Evolutionary conservation across 2,113 vertebrate genomes (phyloP), one percentile per base, ranked within the genome.

Genomic region (Steatornis caripensis): DNA sequence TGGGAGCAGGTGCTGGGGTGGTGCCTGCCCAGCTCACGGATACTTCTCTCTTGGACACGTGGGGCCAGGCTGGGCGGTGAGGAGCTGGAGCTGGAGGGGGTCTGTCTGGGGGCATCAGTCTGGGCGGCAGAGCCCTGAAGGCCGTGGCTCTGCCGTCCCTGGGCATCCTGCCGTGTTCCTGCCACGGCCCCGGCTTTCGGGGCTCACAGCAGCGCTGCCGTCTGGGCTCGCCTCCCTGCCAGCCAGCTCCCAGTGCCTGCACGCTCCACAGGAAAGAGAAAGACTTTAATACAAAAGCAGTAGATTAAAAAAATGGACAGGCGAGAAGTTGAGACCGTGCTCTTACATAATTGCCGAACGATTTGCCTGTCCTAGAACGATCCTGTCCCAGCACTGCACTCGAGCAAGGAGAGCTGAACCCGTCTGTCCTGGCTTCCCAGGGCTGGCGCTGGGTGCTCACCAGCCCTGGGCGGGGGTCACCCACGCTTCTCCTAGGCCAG

Each of bases 151-250:
- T 48, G 27, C 68, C 1, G 14, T 30, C 27, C 9, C 34, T 24
- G 36, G 54, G 84, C 41, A 27, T 39, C 65, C 58, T 34, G 41
- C 21, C 0, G 1, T 7, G 23, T 4, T 55, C 54, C 32, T 43
- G 41, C 61, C 4, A 0, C 6, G 62, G 46, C 26, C 32, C 21
- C 0, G 1, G 62, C 9, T 74, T 45, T 22, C 0, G 0, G 71
- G 49, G 46, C 30, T 74, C 21, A 7, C 30, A 32, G 0, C 61
- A 43, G 77, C 3, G 0, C 70, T 32, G 51, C 32, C 21, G 57
- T 39, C 39, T 32, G 46, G 37, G n/a, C 53, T 78, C 12, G 0
- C 36, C 26, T 65, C 66, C 41, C 58, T 1, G 1, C 32, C 41
- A 43, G 57, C 16, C 61, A 9, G 20, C 57, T 88, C 45, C 62